phyloP scores from a whole-genome alignment of 1,140 invertebrate species.

The Drosophila orosa region DNA sequence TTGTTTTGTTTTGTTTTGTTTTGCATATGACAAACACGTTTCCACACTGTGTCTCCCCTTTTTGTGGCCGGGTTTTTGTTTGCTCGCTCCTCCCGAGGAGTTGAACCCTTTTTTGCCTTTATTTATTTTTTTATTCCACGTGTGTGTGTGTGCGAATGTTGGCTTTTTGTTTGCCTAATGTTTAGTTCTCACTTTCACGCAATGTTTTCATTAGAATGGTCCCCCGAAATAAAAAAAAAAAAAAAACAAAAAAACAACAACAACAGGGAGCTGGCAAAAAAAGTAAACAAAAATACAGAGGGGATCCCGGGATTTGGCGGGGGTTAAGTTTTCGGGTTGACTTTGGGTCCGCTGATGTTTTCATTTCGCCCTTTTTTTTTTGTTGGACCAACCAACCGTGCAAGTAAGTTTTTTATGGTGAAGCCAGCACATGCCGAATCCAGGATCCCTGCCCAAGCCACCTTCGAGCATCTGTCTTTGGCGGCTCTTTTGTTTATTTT shows the following conservation, averaged over 20 bases:
- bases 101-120: conserved; percentile 66
- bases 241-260: conserved; percentile 1
- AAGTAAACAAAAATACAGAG: conserved; percentile 33
- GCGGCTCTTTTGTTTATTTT: conserved; percentile 71
- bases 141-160: conserved; percentile 38
- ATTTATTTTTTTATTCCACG: conserved; percentile 3
- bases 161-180: conserved; percentile 73
- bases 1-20: conserved; percentile 24
- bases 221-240: not conserved
- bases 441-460: conserved; percentile 6
- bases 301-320: conserved; percentile 4
- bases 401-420: conserved; percentile 30
- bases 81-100: conserved; percentile 55
- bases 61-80: conserved; percentile 60
- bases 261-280: conserved; percentile 17
- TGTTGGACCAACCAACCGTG: conserved; percentile 10
- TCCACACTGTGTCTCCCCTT: conserved; percentile 31
- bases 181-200: conserved; percentile 81
- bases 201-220: conserved; percentile 78
- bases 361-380: conserved; percentile 51
- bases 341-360: conserved; percentile 72
- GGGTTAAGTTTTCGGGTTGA: conserved; percentile 37
- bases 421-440: conserved; percentile 43
- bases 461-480: conserved; percentile 34
- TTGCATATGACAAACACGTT: conserved; percentile 55